Conservation (phyloP, 2,797 vertebrate genomes). For the Poeciliopsis gracilis region DNA sequence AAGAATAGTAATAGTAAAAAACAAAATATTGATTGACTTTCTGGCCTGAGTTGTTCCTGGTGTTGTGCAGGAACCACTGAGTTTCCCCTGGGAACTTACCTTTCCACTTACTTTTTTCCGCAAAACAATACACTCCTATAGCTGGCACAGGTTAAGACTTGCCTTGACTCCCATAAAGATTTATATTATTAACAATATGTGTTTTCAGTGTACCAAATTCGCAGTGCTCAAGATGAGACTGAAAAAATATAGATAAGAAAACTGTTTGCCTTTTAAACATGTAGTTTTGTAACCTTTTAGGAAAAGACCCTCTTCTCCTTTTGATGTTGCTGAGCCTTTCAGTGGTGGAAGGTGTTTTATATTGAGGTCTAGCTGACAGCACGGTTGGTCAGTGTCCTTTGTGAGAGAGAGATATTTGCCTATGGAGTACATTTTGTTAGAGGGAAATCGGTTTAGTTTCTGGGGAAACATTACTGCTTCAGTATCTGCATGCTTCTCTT, state of each 20-base stretch:
- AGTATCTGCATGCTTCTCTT: conserved; percentile 63
- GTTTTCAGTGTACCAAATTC: neutral
- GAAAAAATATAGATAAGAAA: conserved; percentile 38
- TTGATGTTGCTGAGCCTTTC: conserved; percentile 63
- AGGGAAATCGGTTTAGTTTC: conserved; percentile 49
- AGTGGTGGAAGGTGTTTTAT: conserved; percentile 80
- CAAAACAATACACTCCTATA: neutral
- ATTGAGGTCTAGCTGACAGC: conserved; percentile 73
- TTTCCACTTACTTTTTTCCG: conserved; percentile 3
- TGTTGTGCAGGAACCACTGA: conserved; percentile 47
- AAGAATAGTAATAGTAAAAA: conserved; percentile 1
- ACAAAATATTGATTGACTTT: neutral
- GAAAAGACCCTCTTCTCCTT: conserved; percentile 48
- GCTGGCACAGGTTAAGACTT: neutral
- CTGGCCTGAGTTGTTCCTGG: conserved; percentile 17
- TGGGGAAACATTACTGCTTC: conserved; percentile 28
- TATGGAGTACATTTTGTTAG: conserved; percentile 51
- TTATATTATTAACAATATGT: neutral
- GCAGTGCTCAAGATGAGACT: neutral
- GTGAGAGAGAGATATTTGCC: conserved; percentile 36
- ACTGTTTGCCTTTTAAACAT: conserved; percentile 49
- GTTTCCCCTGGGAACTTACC: conserved; percentile 20
- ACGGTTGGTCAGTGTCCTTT: conserved; percentile 73
- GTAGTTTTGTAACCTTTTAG: conserved; percentile 41
- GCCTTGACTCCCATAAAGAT: neutral